Conservation (phyloP, 2,113 vertebrate species). For the Calidris pugnax region DNA sequence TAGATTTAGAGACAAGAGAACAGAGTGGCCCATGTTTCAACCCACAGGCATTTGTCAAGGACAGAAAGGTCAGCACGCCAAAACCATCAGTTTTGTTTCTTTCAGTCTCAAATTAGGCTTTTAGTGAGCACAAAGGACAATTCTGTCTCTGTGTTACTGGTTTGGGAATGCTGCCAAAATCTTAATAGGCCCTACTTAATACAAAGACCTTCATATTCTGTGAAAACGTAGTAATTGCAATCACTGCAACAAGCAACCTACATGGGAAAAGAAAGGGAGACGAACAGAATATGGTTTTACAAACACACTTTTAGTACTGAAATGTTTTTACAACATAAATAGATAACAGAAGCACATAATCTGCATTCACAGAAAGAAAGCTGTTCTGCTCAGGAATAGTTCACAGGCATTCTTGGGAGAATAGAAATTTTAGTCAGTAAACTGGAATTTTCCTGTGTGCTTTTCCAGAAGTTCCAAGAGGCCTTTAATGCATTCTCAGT, state of each 20-base stretch:
- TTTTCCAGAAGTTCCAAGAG: constrained; percentile 14
- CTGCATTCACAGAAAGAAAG: constrained; percentile 10
- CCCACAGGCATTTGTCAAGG: background rate
- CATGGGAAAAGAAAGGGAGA: background rate
- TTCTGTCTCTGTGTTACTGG: constrained; percentile 20
- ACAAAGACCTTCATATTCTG: constrained; percentile 31
- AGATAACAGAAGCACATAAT: constrained; percentile 11
- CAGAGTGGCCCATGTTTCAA: background rate
- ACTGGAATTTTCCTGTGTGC: background rate
- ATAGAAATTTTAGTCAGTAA: background rate
- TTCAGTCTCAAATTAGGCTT: constrained; percentile 20
- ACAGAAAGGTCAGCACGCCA: constrained; percentile 32
- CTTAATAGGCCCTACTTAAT: constrained; percentile 29
- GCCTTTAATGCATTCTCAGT: background rate
- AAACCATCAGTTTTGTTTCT: background rate
- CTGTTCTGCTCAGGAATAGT: background rate
- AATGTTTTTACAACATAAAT: constrained; percentile 13
- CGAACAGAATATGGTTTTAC: background rate
- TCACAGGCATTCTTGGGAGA: background rate
- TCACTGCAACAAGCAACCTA: background rate
- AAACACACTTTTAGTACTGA: background rate
- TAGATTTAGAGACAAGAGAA: background rate
- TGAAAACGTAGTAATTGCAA: background rate
- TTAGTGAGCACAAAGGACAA: constrained; percentile 8
- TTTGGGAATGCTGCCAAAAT: constrained; percentile 58